These are phyloP conservation scores for Crioceris asparagi DNA, from an alignment of 2,888 invertebrate genomes.

Conservation along the genomic window DNA sequence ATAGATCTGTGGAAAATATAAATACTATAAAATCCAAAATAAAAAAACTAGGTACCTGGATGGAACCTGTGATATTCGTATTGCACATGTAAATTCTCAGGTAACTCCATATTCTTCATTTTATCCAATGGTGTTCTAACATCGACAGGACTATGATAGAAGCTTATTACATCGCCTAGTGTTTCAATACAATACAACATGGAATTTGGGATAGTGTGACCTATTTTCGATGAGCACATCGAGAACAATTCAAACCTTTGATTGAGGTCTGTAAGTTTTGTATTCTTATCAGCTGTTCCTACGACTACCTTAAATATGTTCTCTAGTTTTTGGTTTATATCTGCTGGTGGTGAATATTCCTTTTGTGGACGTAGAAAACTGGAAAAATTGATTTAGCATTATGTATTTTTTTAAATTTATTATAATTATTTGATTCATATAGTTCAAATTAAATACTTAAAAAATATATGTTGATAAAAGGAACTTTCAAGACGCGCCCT, in stretches of 20 bases:
- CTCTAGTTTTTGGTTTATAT: constrained; percentile 51
- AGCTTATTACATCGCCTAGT: constrained; percentile 60
- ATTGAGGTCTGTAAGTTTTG: constrained; percentile 37
- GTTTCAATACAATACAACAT: constrained; percentile 62
- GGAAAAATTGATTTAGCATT: constrained; percentile 23
- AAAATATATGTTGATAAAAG: no score
- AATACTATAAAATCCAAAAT: not conserved
- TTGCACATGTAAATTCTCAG: constrained; percentile 79
- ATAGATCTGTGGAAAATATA: not conserved
- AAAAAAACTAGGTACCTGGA: no score
- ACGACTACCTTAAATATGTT: constrained; percentile 46
- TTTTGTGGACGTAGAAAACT: constrained; percentile 69
- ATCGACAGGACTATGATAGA: constrained; percentile 62
- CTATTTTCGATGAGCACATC: constrained; percentile 58
- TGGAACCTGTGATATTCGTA: constrained; percentile 73
- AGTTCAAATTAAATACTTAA: no score
- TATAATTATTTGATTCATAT: no score
- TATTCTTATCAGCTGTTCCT: constrained; percentile 38
- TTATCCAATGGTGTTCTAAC: constrained; percentile 63
- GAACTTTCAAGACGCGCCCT: no score
- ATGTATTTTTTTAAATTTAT: no score
- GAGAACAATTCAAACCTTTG: constrained; percentile 59
- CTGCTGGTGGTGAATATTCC: constrained; percentile 60
- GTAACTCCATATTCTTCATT: constrained; percentile 60
- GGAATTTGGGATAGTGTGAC: constrained; percentile 75